Conservation (phyloP, 2,888 invertebrate genomes). For the Coecobrya sp. region DNA sequence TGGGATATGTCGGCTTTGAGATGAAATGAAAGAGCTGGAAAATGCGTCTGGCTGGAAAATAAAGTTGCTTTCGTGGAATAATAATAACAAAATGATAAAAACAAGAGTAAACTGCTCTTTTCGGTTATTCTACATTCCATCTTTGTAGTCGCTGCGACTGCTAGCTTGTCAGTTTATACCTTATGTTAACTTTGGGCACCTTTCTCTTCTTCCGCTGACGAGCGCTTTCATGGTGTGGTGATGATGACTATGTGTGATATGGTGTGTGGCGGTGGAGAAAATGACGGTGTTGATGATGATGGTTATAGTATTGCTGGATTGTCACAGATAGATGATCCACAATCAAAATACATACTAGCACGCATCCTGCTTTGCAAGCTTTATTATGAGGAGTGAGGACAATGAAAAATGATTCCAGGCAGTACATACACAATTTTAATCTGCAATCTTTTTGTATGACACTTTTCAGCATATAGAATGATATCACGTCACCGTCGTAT, state of each 20-base stretch:
- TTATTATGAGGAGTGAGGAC: slow-evolving; percentile 1
- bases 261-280: not conserved
- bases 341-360: not conserved
- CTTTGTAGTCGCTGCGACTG: not conserved
- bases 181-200: not conserved
- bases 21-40: not conserved
- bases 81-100: not conserved
- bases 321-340: slow-evolving; percentile 43
- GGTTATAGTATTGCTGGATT: not conserved
- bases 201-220: not conserved
- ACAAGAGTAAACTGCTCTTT: slow-evolving; percentile 36
- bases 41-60: not conserved
- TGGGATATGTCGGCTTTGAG: not conserved
- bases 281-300: not conserved
- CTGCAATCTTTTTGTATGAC: slow-evolving; percentile 29
- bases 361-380: not conserved
- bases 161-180: not conserved
- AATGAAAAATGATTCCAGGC: slow-evolving; percentile 41
- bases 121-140: not conserved
- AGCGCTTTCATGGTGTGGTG: slow-evolving; percentile 24
- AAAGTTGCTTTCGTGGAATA: slow-evolving; percentile 11
- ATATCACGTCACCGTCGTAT: not conserved
- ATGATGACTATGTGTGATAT: not conserved
- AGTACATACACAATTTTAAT: slow-evolving; percentile 45
- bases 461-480: not conserved